phyloP scores from a whole-genome alignment of 2,888 invertebrate species.

The Ornithoptera alexandrae region DNA sequence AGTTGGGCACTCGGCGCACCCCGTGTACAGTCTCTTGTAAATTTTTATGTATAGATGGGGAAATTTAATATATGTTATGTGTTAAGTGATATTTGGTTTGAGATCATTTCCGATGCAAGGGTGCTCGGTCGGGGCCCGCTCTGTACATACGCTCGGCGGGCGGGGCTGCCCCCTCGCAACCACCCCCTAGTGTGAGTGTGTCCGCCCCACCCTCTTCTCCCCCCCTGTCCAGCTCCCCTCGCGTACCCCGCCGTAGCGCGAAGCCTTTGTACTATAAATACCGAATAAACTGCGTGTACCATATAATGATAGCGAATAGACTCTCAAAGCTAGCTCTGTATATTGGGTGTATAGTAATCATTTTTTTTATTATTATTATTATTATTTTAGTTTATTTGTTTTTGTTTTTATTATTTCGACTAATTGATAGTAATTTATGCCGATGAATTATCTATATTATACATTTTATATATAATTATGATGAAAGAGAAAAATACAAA shows the following conservation, averaged over 20 bases:
- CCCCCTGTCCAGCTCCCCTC: too few relatives aligned
- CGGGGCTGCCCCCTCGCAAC: too few relatives aligned
- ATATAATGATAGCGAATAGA: slow-evolving; percentile 68
- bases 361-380: slow-evolving; percentile 45
- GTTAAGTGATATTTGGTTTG: slow-evolving; percentile 56
- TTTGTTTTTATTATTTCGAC: slow-evolving; percentile 55
- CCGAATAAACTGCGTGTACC: slow-evolving; percentile 66
- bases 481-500: slow-evolving; percentile 73
- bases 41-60: slow-evolving; percentile 76
- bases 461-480: slow-evolving; percentile 64
- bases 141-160: slow-evolving; percentile 49
- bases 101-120: slow-evolving; percentile 42
- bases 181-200: slow-evolving; percentile 45
- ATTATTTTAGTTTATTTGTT: slow-evolving; percentile 54
- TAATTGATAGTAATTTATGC: slow-evolving; percentile 79
- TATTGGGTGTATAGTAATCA: slow-evolving; percentile 78
- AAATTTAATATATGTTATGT: slow-evolving; percentile 75
- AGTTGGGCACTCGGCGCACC: slow-evolving; percentile 47
- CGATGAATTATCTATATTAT: slow-evolving; percentile 70
- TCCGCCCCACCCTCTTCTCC: too few relatives aligned
- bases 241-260: slow-evolving; percentile 30
- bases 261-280: slow-evolving; percentile 72
- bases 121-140: slow-evolving; percentile 39
- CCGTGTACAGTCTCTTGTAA: slow-evolving; percentile 76
- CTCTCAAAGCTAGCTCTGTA: slow-evolving; percentile 72